Conservation (phyloP, 1,140 invertebrate species). For the Ridgeia piscesae region DNA sequence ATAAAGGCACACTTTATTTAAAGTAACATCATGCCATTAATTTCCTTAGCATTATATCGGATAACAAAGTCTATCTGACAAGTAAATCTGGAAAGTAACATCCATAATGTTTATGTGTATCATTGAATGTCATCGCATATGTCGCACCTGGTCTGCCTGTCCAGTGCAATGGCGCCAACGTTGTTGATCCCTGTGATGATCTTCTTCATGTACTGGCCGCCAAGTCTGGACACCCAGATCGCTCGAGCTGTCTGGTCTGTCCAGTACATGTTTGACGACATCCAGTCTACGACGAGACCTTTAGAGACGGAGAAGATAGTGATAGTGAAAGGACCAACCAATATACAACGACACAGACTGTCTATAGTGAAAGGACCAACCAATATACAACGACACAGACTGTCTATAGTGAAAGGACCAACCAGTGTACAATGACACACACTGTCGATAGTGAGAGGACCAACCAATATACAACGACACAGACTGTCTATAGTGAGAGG, state of each 20-base stretch:
- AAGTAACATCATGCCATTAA: neutral
- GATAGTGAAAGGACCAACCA: neutral
- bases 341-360: neutral
- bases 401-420: too few species aligned
- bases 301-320: neutral
- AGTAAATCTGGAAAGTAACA: too few species aligned
- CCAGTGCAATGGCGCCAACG: neutral
- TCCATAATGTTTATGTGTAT: neutral
- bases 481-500: too few species aligned
- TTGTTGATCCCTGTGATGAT: neutral
- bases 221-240: constrained; percentile 14
- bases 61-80: too few species aligned
- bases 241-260: constrained; percentile 67
- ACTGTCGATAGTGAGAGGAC: too few species aligned
- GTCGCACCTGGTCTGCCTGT: neutral
- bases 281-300: constrained; percentile 77
- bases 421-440: too few species aligned
- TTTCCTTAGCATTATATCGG: too few species aligned
- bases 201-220: neutral
- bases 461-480: too few species aligned
- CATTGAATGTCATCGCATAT: neutral
- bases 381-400: too few species aligned
- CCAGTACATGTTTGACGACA: constrained; percentile 92
- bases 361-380: constrained; percentile 23
- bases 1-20: neutral